These are phyloP conservation scores for Yoshiicerus persimilis DNA, from an alignment of 1,140 invertebrate genomes.

Conservation along the genomic window DNA sequence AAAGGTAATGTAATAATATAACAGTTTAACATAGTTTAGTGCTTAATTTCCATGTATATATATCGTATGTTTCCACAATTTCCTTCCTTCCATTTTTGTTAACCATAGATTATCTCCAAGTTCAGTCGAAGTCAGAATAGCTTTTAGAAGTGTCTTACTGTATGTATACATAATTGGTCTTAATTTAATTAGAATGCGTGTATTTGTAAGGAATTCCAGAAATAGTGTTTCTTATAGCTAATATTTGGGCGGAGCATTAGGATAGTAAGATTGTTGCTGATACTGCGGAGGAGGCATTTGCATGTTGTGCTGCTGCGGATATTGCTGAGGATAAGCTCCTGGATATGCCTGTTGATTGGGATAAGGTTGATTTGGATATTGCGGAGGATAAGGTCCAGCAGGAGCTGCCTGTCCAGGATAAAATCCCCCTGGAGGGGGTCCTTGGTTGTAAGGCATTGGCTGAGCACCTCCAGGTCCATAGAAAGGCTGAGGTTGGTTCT, in stretches of 20 bases:
- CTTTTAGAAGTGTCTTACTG: not conserved
- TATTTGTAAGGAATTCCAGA: not conserved
- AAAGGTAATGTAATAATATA: too few relatives aligned
- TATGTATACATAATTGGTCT: not conserved
- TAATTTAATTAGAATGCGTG: not conserved
- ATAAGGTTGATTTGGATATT: not conserved
- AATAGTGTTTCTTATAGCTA: too few relatives aligned
- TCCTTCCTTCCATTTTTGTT: too few relatives aligned
- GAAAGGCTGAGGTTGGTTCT: not conserved
- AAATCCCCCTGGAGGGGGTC: not conserved
- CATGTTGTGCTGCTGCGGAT: not conserved
- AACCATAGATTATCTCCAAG: too few relatives aligned
- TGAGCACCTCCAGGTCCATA: not conserved
- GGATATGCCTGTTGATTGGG: not conserved
- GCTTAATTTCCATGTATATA: too few relatives aligned
- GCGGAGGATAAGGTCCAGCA: constrained; percentile 6
- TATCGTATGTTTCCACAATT: too few relatives aligned
- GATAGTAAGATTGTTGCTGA: not conserved
- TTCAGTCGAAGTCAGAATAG: too few relatives aligned
- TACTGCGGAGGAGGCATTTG: not conserved
- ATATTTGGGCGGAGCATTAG: not conserved
- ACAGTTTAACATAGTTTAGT: too few relatives aligned
- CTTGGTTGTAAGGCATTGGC: not conserved
- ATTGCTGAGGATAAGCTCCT: not conserved
- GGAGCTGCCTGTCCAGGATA: not conserved